A percentile compares a stretch with the other conserved stretches of the same genome.
These are phyloP conservation scores for Carassius carassius DNA, from an alignment of 2,113 vertebrate genomes.

Conservation along the genomic window DNA sequence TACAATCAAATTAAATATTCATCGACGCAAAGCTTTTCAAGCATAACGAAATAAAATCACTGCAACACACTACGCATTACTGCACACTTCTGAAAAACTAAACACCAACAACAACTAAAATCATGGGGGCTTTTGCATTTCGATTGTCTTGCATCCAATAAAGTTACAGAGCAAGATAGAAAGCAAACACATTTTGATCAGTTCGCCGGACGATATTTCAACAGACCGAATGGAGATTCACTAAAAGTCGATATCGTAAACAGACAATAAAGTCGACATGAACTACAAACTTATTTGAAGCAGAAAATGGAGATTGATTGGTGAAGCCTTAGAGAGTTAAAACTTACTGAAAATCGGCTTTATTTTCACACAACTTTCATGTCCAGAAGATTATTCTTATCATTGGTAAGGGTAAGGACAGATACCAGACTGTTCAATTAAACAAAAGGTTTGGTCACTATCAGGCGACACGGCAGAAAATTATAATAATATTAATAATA, in stretches of 20 bases:
- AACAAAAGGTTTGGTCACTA: slow-evolving; percentile 10
- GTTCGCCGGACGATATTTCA: neutral
- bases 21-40: neutral
- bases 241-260: neutral
- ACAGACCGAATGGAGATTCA: neutral
- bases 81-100: slow-evolving; percentile 19
- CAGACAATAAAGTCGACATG: neutral
- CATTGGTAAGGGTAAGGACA: neutral
- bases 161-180: slow-evolving; percentile 58
- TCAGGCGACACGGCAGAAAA: neutral
- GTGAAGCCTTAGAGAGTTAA: neutral
- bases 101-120: slow-evolving; percentile 66
- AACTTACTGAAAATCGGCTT: neutral
- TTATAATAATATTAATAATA: neutral
- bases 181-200: neutral
- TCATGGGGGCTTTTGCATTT: slow-evolving; percentile 64
- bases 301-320: neutral
- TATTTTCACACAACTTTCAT: neutral
- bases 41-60: slow-evolving; percentile 44
- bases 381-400: neutral
- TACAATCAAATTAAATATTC: neutral
- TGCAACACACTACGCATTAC: slow-evolving; percentile 50
- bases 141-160: slow-evolving; percentile 71
- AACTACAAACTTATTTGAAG: neutral
- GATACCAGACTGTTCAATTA: neutral